phyloP scores from a whole-genome alignment of 1,140 invertebrate genomes.

The Meloidogyne exigua region DNA sequence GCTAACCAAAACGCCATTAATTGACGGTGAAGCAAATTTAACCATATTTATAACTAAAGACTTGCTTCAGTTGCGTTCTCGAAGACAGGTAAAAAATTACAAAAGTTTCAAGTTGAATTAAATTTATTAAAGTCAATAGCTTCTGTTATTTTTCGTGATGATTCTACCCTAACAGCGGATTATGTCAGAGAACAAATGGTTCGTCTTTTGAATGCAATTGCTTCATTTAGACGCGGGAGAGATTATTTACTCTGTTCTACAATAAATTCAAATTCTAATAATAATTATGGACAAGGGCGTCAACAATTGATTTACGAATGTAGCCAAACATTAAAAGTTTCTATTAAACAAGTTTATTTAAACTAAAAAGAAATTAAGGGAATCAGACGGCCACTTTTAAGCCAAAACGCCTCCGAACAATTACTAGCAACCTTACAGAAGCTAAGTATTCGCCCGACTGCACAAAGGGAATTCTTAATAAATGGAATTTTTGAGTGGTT shows the following conservation, averaged over 20 bases:
- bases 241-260: conserved; percentile 44
- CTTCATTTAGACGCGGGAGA: conserved; percentile 50
- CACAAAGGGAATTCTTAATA: conserved; percentile 52
- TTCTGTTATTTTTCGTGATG: conserved; percentile 20
- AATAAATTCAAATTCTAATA: not conserved
- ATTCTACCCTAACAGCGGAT: not conserved
- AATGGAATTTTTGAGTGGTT: conserved; percentile 56
- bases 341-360: too few relatives aligned
- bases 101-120: conserved; percentile 15
- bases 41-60: conserved; percentile 44
- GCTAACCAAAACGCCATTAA: conserved; percentile 30
- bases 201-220: conserved; percentile 46
- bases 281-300: not conserved
- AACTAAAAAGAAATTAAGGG: conserved; percentile 28
- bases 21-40: conserved; percentile 25
- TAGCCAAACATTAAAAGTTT: not conserved
- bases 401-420: conserved; percentile 44
- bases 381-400: conserved; percentile 32
- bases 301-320: not conserved
- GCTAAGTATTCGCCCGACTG: conserved; percentile 39
- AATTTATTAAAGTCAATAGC: conserved; percentile 15
- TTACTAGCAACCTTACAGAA: conserved; percentile 51
- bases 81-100: conserved; percentile 42
- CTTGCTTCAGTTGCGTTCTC: conserved; percentile 45
- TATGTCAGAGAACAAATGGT: conserved; percentile 48